phyloP scores from a whole-genome alignment of 1,140 invertebrate species.

The Leptinotarsa defecta region DNA sequence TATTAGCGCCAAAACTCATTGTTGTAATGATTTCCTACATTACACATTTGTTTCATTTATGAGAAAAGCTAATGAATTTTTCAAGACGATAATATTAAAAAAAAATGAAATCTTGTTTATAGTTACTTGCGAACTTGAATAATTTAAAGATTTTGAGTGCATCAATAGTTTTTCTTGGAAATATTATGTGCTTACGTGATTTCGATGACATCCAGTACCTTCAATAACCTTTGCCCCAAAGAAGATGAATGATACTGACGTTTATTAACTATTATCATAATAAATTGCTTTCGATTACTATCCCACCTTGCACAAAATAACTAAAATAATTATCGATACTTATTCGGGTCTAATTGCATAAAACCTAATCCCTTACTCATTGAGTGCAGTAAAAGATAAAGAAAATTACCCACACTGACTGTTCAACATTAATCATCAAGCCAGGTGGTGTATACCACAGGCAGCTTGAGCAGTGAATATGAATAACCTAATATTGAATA shows the following conservation, averaged over 20 bases:
- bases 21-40: no score
- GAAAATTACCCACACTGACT: neutral
- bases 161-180: no score
- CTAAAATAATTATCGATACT: neutral
- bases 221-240: neutral
- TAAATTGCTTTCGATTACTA: neutral
- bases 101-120: no score
- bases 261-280: neutral
- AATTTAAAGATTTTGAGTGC: no score
- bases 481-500: constrained; percentile 1
- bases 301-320: neutral
- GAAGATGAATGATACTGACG: neutral
- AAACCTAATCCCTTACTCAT: neutral
- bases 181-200: no score
- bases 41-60: no score
- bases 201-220: neutral
- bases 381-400: neutral
- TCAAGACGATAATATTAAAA: no score
- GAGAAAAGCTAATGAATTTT: no score
- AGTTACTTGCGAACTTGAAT: no score
- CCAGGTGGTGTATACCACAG: neutral
- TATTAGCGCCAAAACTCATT: no score
- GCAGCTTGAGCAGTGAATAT: neutral
- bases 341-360: neutral
- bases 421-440: neutral